A percentile compares a stretch with the other conserved stretches of the same genome.
phyloP scores from a whole-genome alignment of 2,888 invertebrate genomes.

The Prionchulus punctatus region DNA sequence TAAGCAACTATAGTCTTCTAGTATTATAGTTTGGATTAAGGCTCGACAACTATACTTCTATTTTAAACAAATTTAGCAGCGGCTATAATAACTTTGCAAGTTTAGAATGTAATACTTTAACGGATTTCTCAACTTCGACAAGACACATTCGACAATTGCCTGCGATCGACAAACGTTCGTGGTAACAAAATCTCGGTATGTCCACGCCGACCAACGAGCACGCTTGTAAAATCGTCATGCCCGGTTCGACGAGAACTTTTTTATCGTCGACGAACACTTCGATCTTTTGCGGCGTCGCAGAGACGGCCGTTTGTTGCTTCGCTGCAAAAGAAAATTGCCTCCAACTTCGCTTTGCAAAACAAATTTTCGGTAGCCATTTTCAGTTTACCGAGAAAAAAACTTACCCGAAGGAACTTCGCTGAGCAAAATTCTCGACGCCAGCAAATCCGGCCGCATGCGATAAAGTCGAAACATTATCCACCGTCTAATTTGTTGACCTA shows the following conservation, averaged over 20 bases:
- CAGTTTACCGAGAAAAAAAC: no score
- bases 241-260: constrained; percentile 77
- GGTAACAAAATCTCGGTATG: constrained; percentile 97
- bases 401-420: constrained; percentile 1
- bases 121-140: constrained; percentile 94
- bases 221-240: constrained; percentile 92
- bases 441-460: no score
- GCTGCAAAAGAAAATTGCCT: not conserved
- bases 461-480: no score
- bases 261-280: constrained; percentile 95
- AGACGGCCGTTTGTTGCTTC: constrained; percentile 12
- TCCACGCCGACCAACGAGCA: constrained; percentile 87
- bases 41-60: no score
- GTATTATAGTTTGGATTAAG: no score
- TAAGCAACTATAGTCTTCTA: no score
- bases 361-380: no score
- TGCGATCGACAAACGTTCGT: constrained; percentile 90
- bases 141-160: constrained; percentile 99
- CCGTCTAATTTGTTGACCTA: no score
- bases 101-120: constrained; percentile 45
- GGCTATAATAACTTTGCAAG: no score
- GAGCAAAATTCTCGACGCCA: no score
- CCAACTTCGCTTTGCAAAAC: no score
- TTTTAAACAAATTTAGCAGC: no score
- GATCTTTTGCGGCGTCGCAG: constrained; percentile 38